Percentiles rank a stretch among this genome's conserved stretches.
These are phyloP conservation scores for Muscicapa comitata DNA, from an alignment of 2,797 vertebrate genomes.

Conservation along the genomic window DNA sequence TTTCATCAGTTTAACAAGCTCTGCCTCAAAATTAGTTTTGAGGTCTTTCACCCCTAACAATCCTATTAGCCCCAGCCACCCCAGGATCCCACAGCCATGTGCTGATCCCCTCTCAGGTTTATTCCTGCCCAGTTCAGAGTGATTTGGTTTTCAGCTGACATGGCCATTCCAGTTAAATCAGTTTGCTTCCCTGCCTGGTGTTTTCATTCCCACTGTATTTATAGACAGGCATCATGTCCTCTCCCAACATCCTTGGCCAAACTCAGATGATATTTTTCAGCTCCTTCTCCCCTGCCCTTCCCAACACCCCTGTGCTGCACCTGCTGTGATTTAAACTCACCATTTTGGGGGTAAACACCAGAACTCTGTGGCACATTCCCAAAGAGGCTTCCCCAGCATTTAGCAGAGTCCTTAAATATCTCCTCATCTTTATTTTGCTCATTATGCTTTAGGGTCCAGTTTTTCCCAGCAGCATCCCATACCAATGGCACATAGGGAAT, in stretches of 20 bases:
- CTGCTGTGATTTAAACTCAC: neutral
- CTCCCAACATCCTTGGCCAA: neutral
- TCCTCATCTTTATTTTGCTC: neutral
- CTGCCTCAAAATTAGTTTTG: neutral
- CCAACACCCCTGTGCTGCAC: neutral
- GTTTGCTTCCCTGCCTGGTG: constrained; percentile 9
- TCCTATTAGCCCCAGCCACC: neutral
- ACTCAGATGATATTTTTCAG: neutral
- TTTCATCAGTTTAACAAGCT: constrained; percentile 33
- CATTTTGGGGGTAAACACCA: neutral
- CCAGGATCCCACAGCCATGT: neutral
- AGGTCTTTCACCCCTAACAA: neutral
- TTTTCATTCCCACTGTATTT: constrained; percentile 40
- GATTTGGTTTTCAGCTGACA: constrained; percentile 37
- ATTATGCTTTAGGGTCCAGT: accelerated
- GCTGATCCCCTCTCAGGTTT: neutral
- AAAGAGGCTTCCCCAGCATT: neutral
- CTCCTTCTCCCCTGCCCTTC: neutral
- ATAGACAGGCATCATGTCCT: constrained; percentile 14
- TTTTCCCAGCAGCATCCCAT: neutral
- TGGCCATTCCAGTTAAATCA: neutral
- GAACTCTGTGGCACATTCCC: neutral
- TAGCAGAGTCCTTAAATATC: neutral
- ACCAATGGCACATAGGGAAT: accelerated
- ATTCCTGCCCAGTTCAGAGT: neutral